These are phyloP conservation scores for Ameiurus melas DNA, from an alignment of 2,113 vertebrate species.

Conservation along the genomic window DNA sequence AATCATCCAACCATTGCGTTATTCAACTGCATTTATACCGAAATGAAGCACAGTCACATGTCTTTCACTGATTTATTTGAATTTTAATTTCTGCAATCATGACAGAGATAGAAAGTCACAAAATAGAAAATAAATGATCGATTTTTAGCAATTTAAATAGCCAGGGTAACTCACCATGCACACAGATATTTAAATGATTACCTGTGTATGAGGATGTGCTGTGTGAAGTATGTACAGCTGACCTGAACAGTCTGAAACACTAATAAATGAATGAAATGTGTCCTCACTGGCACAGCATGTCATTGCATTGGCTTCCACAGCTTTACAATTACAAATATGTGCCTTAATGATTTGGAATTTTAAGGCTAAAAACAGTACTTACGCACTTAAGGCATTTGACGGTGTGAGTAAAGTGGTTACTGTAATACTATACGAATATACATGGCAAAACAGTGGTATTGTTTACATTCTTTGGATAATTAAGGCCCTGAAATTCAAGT, in stretches of 20 bases:
- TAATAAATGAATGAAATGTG: not conserved
- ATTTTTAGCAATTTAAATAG: not conserved
- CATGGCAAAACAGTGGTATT: not conserved
- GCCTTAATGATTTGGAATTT: not conserved
- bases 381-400: not conserved
- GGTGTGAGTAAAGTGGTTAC: not conserved
- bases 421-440: too few relatives aligned
- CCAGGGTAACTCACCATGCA: not conserved
- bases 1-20: too few relatives aligned
- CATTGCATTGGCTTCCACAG: slow-evolving; percentile 39
- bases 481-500: not conserved
- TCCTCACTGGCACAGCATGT: slow-evolving; percentile 40
- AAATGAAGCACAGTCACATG: too few relatives aligned
- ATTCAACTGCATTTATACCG: too few relatives aligned
- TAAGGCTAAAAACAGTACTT: not conserved
- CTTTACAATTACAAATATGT: not conserved
- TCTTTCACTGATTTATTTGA: not conserved
- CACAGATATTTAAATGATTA: not conserved
- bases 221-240: not conserved
- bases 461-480: not conserved
- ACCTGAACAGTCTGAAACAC: not conserved
- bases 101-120: not conserved
- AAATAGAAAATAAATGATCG: not conserved
- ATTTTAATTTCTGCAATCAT: not conserved
- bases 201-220: not conserved